Evolutionary conservation across 1,140 invertebrate species (phyloP).

Genomic region (Geopemphigus sp.): DNA sequence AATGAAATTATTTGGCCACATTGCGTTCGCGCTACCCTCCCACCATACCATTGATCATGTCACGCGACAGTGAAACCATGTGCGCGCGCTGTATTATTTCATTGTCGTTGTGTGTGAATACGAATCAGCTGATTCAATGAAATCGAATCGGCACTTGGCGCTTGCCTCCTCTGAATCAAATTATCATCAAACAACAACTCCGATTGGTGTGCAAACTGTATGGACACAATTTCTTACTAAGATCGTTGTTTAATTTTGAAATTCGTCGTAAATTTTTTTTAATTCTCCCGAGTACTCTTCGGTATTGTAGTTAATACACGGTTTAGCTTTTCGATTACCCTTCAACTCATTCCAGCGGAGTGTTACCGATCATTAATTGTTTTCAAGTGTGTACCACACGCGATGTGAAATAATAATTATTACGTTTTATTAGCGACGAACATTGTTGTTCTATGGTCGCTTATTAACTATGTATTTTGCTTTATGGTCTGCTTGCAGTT

Average conservation of each 20-base stretch:
- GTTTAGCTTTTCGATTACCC: background rate
- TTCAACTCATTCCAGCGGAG: background rate
- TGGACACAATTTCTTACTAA: background rate
- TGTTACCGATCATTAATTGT: background rate
- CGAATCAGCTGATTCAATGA: slow-evolving; percentile 39
- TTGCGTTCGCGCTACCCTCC: background rate
- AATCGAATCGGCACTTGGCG: slow-evolving; percentile 3
- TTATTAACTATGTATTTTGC: background rate
- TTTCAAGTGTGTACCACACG: background rate
- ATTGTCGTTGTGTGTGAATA: slow-evolving; percentile 19
- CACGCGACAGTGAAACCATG: background rate
- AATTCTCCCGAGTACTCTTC: background rate
- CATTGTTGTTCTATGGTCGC: background rate
- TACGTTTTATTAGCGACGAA: no score
- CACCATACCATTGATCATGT: no score
- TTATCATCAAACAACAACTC: background rate
- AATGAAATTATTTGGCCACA: background rate
- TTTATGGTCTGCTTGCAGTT: slow-evolving; percentile 9
- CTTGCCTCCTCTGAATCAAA: background rate
- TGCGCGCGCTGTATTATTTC: background rate
- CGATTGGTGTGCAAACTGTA: background rate
- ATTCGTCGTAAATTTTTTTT: background rate
- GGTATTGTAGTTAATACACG: background rate
- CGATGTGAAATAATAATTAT: background rate
- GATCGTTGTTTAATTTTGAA: background rate